Conservation (phyloP, 2,888 invertebrate species). For the Shargacucullia verbasci region DNA sequence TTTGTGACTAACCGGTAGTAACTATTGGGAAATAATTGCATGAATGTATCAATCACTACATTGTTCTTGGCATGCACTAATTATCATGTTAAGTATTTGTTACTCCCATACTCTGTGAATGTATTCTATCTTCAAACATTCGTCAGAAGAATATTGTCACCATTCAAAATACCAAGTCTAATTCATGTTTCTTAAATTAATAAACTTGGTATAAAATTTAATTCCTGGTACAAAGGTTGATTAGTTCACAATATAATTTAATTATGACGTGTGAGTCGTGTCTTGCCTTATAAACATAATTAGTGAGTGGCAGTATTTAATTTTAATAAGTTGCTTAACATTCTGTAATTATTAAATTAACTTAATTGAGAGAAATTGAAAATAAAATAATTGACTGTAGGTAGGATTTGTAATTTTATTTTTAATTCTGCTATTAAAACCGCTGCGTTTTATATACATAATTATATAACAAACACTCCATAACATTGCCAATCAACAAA, state of each 20-base stretch:
- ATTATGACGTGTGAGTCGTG: slow-evolving; percentile 41
- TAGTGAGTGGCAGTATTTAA: slow-evolving; percentile 33
- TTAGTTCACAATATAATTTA: slow-evolving; percentile 21
- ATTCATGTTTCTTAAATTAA: slow-evolving; percentile 8
- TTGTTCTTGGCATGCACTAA: slow-evolving; percentile 55
- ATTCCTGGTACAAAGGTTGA: no score
- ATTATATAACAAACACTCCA: slow-evolving; percentile 4
- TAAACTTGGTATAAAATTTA: slow-evolving; percentile 50
- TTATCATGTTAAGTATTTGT: slow-evolving; percentile 31
- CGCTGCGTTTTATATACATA: slow-evolving; percentile 31
- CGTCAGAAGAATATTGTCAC: neutral
- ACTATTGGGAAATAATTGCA: slow-evolving; percentile 53
- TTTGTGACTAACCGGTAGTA: slow-evolving; percentile 53
- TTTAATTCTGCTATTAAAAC: slow-evolving; percentile 29
- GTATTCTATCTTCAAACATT: slow-evolving; percentile 20
- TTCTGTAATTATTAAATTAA: slow-evolving; percentile 15
- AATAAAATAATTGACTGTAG: slow-evolving; percentile 41
- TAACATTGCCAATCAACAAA: slow-evolving; percentile 26
- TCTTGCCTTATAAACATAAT: slow-evolving; percentile 52
- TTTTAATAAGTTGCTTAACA: slow-evolving; percentile 4
- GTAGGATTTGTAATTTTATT: slow-evolving; percentile 37
- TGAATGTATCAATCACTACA: slow-evolving; percentile 45
- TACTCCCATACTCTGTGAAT: slow-evolving; percentile 22
- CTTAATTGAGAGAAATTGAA: slow-evolving; percentile 32
- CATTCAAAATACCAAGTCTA: slow-evolving; percentile 27